Conservation (phyloP, 2,797 vertebrate genomes). For the Cuculus canorus region DNA sequence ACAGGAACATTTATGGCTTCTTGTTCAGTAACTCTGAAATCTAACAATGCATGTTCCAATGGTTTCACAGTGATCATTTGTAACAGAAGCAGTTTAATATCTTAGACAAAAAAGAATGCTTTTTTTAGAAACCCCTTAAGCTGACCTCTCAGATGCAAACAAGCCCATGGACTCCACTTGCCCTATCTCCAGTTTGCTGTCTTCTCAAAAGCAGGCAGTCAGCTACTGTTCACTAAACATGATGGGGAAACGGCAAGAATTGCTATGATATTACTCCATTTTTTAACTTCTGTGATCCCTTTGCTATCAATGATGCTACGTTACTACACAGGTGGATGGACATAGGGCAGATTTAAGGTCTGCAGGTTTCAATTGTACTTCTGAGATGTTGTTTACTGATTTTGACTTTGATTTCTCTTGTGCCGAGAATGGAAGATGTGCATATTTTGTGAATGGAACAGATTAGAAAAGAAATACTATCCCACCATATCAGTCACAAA, state of each 20-base stretch:
- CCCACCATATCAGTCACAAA: neutral
- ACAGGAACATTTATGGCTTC: neutral
- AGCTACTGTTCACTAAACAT: neutral
- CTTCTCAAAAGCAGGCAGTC: neutral
- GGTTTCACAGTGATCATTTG: neutral
- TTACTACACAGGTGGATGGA: neutral
- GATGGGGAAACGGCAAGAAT: neutral
- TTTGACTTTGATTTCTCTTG: neutral
- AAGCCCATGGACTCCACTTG: neutral
- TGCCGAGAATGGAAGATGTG: neutral
- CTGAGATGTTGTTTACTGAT: neutral
- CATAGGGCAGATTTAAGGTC: neutral
- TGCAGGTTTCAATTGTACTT: neutral
- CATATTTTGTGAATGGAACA: neutral
- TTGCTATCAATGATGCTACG: neutral
- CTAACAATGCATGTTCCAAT: neutral
- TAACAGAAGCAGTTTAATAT: neutral
- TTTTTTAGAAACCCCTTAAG: neutral
- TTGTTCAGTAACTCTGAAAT: conserved; percentile 4
- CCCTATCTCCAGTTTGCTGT: neutral
- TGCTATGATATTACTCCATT: neutral
- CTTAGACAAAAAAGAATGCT: neutral
- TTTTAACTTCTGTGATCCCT: neutral
- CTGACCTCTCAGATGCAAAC: neutral
- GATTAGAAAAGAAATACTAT: neutral